Base-by-base conservation (phyloP, 1,140 invertebrate species). In the Sycophaga agraensis region DNA sequence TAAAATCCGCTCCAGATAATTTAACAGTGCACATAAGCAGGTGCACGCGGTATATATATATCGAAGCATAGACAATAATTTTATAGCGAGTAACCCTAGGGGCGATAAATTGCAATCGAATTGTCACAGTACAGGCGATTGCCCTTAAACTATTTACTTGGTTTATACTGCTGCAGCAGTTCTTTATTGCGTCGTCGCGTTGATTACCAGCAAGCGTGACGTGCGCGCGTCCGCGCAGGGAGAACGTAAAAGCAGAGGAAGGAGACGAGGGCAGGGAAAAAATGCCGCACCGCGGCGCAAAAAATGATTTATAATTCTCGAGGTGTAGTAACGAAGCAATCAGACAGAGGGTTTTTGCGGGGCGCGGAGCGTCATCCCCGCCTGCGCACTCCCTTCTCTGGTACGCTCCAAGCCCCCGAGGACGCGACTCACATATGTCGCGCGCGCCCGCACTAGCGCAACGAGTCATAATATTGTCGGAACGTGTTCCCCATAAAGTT, bases 281-380 rank as follows among this genome's bases (percentile, higher is more conserved):
- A 22, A 17, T 12, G 12, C 17, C n/a, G 28, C 1, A 14, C 2
- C 9, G 34, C 1, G 39, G 14, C 43, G 34, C n/a, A 48, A 51
- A 59, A 59, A 45, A 43, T 59, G 58, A 53, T 59, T 59, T 59
- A 53, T 59, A 53, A 59, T 59, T 59, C 49, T 59, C 40, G 39
- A 59, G 58, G 58, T 59, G 48, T 51, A 26, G 58, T 45, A 59
- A 59, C 48, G 49, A 59, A 59, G 49, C 58, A 59, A 59, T 59
- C 58, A 53, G 49, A 53, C 58, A 16, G 24, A 4, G 21, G 39
- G 8, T 53, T 59, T 59, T 59, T 59, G 16, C 26, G 22, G 6
- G 4, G 19, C 17, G 26, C n/a, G 7, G n/a, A n/a, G n/a, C n/a
- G n/a, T n/a, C n/a, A n/a, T n/a, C n/a, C n/a, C n/a, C n/a, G n/a